Evolutionary conservation across 2,113 vertebrate genomes (phyloP).

Genomic region (Picathartes gymnocephalus): DNA sequence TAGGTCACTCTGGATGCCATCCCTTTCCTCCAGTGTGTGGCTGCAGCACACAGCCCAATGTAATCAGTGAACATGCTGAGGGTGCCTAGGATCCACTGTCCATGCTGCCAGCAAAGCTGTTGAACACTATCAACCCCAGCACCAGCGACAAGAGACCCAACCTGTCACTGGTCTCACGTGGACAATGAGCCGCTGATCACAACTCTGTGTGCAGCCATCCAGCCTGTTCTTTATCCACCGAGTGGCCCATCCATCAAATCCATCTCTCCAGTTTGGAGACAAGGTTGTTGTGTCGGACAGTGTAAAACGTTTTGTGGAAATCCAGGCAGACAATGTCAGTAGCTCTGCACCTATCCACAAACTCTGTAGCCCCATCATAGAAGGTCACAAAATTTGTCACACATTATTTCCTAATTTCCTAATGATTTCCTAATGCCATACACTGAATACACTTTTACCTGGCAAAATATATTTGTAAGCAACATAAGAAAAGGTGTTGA

Average conservation of each 20-base stretch:
- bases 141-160: neutral
- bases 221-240: neutral
- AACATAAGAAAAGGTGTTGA: neutral
- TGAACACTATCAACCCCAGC: neutral
- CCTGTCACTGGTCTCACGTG: rapidly evolving
- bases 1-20: neutral
- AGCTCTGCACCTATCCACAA: neutral
- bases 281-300: neutral
- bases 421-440: neutral
- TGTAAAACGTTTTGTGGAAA: rapidly evolving
- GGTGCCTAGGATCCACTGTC: neutral
- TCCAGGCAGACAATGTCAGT: neutral
- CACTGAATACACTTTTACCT: neutral
- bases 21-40: neutral
- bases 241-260: neutral
- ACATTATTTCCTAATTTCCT: neutral
- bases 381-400: neutral
- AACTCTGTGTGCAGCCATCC: neutral
- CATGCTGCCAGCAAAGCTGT: neutral
- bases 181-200: too few relatives aligned
- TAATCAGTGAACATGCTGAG: neutral
- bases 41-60: neutral
- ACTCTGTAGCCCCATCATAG: neutral
- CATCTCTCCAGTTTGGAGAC: neutral
- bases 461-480: neutral